Evolutionary conservation across 92 coral and sea anemone species (phyloP), one percentile per base, ranked within the genome.

Genomic region (Bergia sp.): DNA sequence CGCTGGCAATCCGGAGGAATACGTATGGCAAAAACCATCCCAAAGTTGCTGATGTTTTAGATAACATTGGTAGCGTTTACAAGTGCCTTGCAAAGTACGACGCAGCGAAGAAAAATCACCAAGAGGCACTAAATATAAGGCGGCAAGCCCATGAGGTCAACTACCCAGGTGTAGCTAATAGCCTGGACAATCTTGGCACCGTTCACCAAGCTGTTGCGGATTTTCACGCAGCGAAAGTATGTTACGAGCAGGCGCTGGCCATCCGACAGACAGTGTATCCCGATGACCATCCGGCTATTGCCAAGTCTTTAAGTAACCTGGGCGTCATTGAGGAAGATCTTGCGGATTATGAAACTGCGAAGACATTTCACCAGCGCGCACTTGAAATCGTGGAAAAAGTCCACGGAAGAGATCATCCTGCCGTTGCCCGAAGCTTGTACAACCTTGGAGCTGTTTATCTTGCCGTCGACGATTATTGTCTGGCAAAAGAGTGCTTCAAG

Each of bases 221-320:
- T 21, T 84, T 84, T 47, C 77, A 84, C 39, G 87, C 44, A 84
- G 87, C 87, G 13, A 84, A 84, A 45, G 65, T 69, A 7, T 84
- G 87, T 53, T 84, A 67, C 78, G 78, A 84, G 61, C 87, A 84
- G 87, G 79, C 87, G 15, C 77, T 84, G 21, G 87, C 77, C 41
- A 84, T 84, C 44, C 44, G 87, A 21, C 77, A 69, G 45, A 84
- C 77, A 44, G 65, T 69, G 79, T 84, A 71, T 75, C 64, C 87
- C 15, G 87, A 69, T 29, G 66, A 71, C 23, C 88, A 91, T 29
- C 75, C 76, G 18, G 67, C 77, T 18, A 75, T 82, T 42, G 90
- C 93, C 1, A 82, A 86, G 75, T 91, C 85, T 29, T 73, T 86
- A 29, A 86, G 88, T 61, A 90, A 90, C 23, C 75, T 90, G 13